These are phyloP conservation scores for Saiga tatarica DNA, from an alignment of 2,113 vertebrate species.

Conservation along the genomic window DNA sequence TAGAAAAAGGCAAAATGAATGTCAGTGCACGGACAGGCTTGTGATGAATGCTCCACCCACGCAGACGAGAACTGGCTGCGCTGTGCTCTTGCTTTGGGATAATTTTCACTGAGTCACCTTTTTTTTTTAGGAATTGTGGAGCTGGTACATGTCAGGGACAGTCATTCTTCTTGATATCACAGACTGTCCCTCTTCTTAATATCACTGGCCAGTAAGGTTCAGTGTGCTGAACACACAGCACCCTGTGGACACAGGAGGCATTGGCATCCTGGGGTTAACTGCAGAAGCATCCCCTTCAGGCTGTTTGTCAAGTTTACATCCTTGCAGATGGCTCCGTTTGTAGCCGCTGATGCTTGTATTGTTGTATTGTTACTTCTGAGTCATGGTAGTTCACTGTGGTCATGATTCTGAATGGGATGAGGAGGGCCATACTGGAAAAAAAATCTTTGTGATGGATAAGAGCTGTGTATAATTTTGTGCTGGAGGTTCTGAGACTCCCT, in stretches of 20 bases:
- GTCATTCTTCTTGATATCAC: neutral
- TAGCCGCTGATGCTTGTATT: neutral
- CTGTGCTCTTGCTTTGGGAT: neutral
- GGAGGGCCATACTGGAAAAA: neutral
- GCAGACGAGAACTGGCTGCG: rapidly evolving
- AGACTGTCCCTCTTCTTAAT: neutral
- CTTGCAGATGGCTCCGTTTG: rapidly evolving
- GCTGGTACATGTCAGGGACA: neutral
- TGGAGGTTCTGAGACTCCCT: neutral
- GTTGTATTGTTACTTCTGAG: neutral
- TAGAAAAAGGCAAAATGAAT: too few species aligned
- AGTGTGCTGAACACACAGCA: rapidly evolving
- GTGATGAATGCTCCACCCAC: neutral
- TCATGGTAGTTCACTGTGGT: neutral
- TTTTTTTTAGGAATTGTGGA: neutral
- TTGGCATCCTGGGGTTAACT: neutral
- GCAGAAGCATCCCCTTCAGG: rapidly evolving
- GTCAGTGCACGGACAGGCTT: rapidly evolving
- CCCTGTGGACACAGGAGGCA: rapidly evolving
- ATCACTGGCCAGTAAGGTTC: rapidly evolving
- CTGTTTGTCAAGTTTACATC: neutral
- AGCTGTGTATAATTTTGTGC: neutral
- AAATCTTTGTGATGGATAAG: rapidly evolving
- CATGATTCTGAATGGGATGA: neutral
- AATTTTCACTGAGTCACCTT: neutral